Base-by-base conservation (phyloP, 2,113 vertebrate genomes). In the Phyllopteryx taeniolatus region DNA sequence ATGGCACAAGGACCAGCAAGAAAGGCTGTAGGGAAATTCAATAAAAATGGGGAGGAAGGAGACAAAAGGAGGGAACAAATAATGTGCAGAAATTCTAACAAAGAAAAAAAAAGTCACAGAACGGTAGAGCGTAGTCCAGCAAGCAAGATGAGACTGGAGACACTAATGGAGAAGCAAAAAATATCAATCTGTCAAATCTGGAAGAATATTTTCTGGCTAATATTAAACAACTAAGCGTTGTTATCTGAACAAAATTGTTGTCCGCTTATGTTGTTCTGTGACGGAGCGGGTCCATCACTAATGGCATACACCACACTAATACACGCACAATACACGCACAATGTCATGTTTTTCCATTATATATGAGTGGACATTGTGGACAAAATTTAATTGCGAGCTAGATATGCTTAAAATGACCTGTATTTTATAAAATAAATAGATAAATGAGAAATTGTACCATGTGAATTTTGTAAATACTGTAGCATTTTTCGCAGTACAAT, bases 1-100 rank as follows among this genome's bases (percentile, higher is more conserved):
- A 39, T 64, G 56, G 76, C 53, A 77, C 69, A 64, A 70, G 68
- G 73, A 81, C 5, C 2, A 56, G 35, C 43, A 66, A 15, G 49
- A 70, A 71, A 20, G 20, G 44, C 59, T 76, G 31, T 56, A 70
- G 51, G 61, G 72, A 68, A 59, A 60, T 12, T 68, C 2, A 11
- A 8, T 5, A n/a, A 39, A 46, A n/a, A 49, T 39, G 8, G 20
- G 53, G 35, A 43, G 31, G 49, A 13, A 35, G 57, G 56, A 77
- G 56, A 70, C 66, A 75, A 68, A 49, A 76, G 61, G 35, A 76
- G 51, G 73, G 59, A 35, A 61, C 15, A 35, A 60, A 33, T 60
- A 33, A 61, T 35, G 14, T 61, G 59, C 15, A 61, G 59, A 61
- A 61, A 35, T 31, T 61, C 59, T 61, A 35, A 61, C 6, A 31